Percentiles rank a stretch among this genome's conserved stretches.
Conservation (phyloP, 2,888 invertebrate species). For the Zelleria hepariella region DNA sequence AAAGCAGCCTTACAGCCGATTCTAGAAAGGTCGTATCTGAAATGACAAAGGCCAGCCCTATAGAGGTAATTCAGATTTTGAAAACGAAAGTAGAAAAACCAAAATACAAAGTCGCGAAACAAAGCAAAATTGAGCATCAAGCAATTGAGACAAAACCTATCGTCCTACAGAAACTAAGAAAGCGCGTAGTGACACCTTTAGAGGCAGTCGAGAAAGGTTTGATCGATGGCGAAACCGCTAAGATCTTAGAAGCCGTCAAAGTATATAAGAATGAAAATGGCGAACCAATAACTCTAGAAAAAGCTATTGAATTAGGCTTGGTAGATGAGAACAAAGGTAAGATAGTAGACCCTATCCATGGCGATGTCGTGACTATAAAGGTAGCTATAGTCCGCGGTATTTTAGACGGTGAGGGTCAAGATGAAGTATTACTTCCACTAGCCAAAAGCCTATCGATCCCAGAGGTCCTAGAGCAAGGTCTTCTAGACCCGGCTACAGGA, state of each 20-base stretch:
- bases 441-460: slow-evolving; percentile 86
- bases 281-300: slow-evolving; percentile 77
- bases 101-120: slow-evolving; percentile 76
- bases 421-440: slow-evolving; percentile 83
- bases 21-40: slow-evolving; percentile 25
- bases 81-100: slow-evolving; percentile 74
- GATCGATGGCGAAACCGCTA: slow-evolving; percentile 82
- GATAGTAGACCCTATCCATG: slow-evolving; percentile 86
- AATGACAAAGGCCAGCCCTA: slow-evolving; percentile 26
- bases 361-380: slow-evolving; percentile 83
- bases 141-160: slow-evolving; percentile 78
- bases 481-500: slow-evolving; percentile 79
- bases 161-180: slow-evolving; percentile 82
- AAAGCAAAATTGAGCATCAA: slow-evolving; percentile 68
- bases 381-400: slow-evolving; percentile 89
- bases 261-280: slow-evolving; percentile 72
- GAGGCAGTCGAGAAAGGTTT: slow-evolving; percentile 86
- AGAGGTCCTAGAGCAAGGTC: slow-evolving; percentile 88
- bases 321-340: slow-evolving; percentile 82
- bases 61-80: slow-evolving; percentile 72
- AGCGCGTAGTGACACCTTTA: slow-evolving; percentile 79
- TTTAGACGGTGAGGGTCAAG: slow-evolving; percentile 81
- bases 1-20: slow-evolving; percentile 53
- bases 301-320: slow-evolving; percentile 79
- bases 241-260: slow-evolving; percentile 75